phyloP scores from a whole-genome alignment of 1,140 invertebrate species.

The Drosophila lini region DNA sequence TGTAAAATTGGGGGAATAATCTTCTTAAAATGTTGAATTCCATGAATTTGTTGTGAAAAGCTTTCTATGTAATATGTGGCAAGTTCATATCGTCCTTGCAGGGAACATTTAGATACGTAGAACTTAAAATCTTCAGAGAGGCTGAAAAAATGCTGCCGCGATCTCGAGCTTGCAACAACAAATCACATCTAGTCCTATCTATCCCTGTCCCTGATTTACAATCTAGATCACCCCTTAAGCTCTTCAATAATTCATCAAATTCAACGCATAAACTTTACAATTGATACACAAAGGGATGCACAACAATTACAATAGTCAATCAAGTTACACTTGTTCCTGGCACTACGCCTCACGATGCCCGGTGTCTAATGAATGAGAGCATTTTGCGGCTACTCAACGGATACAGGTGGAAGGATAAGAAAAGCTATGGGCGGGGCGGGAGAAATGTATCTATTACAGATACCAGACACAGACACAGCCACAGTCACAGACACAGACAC shows the following conservation, averaged over 20 bases:
- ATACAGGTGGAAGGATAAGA: constrained; percentile 16
- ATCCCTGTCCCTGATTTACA: no score
- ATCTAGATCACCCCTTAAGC: no score
- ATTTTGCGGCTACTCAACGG: constrained; percentile 48
- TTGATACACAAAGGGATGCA: constrained; percentile 14
- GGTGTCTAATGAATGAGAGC: constrained; percentile 53
- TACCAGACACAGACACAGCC: background rate
- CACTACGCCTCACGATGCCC: constrained; percentile 1
- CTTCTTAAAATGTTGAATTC: background rate
- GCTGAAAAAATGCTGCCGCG: no score
- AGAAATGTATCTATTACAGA: constrained; percentile 13
- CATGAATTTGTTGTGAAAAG: no score
- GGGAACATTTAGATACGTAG: no score
- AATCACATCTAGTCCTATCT: no score
- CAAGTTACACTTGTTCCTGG: constrained; percentile 44
- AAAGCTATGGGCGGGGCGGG: background rate
- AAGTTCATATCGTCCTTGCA: no score
- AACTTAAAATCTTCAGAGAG: no score
- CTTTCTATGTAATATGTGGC: no score
- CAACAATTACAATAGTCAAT: constrained; percentile 67
- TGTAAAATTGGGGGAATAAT: background rate
- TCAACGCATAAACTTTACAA: constrained; percentile 2
- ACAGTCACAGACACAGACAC: background rate
- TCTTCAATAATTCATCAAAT: background rate
- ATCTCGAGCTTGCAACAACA: no score